Base-by-base conservation (phyloP, 2,797 vertebrate species). In the Cynodonichthys magdalenae region DNA sequence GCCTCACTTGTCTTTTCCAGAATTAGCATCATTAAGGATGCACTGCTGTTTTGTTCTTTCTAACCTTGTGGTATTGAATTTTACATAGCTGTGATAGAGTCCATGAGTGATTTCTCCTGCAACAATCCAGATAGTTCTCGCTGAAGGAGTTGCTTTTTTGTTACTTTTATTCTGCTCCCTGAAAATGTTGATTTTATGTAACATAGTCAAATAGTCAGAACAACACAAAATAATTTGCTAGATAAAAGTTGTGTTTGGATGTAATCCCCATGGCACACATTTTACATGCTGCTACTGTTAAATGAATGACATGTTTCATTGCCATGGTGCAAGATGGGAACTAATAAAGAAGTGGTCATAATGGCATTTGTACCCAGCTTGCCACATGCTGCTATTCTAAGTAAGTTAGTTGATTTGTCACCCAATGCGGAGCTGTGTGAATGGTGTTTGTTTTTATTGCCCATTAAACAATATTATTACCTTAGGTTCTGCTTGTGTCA, bases 401-500 rank as follows among this genome's bases (percentile, higher is more conserved):
- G 45, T 45, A 53, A 53, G 48, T 64, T 76, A 79, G 73, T 75
- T 84, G 58, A 77, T 87, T 84, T 82, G 57, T 81, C 74, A 80
- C 52, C 61, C 80, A 73, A 80, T 81, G 70, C 61, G 63, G 62
- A 51, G 51, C 71, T 41, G 73, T 83, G 59, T 74, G 74, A 59
- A 81, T 81, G 77, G 17, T 54, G 65, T 80, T 82, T 81, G 68
- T 79, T 85, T 87, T 89, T 82, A 86, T 77, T 80, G 74, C 48
- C 69, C 61, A 83, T 88, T 88, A 86, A 85, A 88, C 69, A 73
- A 71, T 76, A 83, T 83, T 69, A 86, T 82, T 77, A 86, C 64
- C 68, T 56, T 27, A 50, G 49, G 36, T 83, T 77, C 53, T 86
- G 83, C 77, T 82, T 72, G 71, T 71, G 83, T 86, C 87, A 87